Evolutionary conservation across 2,888 invertebrate genomes (phyloP).

Genomic region (Dynastes maya): DNA sequence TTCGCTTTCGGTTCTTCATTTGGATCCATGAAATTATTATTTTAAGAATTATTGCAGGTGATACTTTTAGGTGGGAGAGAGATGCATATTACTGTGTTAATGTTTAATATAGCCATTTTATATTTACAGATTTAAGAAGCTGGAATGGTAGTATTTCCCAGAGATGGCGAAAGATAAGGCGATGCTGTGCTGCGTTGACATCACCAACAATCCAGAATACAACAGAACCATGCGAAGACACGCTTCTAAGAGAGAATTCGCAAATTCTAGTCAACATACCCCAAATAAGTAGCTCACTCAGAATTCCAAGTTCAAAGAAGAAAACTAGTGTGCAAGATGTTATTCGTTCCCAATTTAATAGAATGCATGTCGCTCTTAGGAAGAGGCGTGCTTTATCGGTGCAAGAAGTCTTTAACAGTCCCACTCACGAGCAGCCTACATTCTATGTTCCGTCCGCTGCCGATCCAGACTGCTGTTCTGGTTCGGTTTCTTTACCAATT

Average conservation of each 20-base stretch:
- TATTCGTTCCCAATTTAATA: slow-evolving; percentile 78
- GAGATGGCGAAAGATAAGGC: slow-evolving; percentile 82
- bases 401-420: slow-evolving; percentile 76
- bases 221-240: slow-evolving; percentile 70
- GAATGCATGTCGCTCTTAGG: slow-evolving; percentile 80
- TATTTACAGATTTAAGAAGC: slow-evolving; percentile 75
- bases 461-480: slow-evolving; percentile 54
- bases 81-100: too few relatives aligned
- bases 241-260: slow-evolving; percentile 73
- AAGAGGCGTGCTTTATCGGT: slow-evolving; percentile 80
- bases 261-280: slow-evolving; percentile 69
- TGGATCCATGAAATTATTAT: too few relatives aligned
- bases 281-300: slow-evolving; percentile 69
- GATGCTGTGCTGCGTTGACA: slow-evolving; percentile 76
- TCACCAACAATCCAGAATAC: slow-evolving; percentile 73
- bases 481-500: slow-evolving; percentile 59
- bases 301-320: slow-evolving; percentile 68
- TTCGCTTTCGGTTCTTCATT: too few relatives aligned
- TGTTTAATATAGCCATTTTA: not conserved
- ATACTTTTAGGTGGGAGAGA: too few relatives aligned
- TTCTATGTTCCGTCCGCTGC: slow-evolving; percentile 82
- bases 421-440: slow-evolving; percentile 72
- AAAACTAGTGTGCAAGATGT: slow-evolving; percentile 77
- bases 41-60: too few relatives aligned
- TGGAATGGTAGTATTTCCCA: slow-evolving; percentile 85